phyloP scores from a whole-genome alignment of 2,113 vertebrate genomes.

The Macquaria australasica region DNA sequence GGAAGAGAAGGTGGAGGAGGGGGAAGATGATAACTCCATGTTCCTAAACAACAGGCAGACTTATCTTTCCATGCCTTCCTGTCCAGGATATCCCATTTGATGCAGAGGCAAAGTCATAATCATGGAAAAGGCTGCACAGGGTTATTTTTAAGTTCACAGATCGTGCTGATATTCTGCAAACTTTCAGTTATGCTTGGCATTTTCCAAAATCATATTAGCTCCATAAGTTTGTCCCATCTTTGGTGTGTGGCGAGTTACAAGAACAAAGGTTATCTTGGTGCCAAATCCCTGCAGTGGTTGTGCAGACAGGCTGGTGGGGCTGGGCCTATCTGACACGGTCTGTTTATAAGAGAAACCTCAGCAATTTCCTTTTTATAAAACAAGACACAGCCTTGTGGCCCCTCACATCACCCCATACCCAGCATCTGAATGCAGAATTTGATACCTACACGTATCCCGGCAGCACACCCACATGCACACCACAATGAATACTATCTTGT shows the following conservation, averaged over 20 bases:
- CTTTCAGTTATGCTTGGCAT: conserved; percentile 12
- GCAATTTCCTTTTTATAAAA: conserved; percentile 69
- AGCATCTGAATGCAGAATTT: conserved; percentile 52
- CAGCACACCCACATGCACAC: conserved; percentile 33
- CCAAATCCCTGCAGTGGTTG: conserved; percentile 38
- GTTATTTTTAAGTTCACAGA: conserved; percentile 32
- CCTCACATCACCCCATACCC: conserved; percentile 42
- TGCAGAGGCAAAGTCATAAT: conserved; percentile 38
- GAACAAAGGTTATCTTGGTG: conserved; percentile 51
- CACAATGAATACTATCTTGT: conserved; percentile 40
- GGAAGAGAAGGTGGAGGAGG: conserved; percentile 11
- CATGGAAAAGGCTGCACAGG: neutral
- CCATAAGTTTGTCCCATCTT: conserved; percentile 11
- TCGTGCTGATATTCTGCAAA: conserved; percentile 31
- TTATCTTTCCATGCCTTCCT: conserved; percentile 70
- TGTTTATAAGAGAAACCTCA: conserved; percentile 52
- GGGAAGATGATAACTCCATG: conserved; percentile 57
- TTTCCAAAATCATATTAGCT: conserved; percentile 36
- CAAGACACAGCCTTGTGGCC: conserved; percentile 56
- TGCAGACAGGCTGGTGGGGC: conserved; percentile 31
- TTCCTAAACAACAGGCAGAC: conserved; percentile 71
- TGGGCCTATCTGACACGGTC: conserved; percentile 11
- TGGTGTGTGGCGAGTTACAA: neutral
- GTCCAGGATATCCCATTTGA: conserved; percentile 63
- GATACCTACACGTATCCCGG: conserved; percentile 27